Evolutionary conservation across 1,140 invertebrate species (phyloP).

Genomic region (Heterodera carotae): DNA sequence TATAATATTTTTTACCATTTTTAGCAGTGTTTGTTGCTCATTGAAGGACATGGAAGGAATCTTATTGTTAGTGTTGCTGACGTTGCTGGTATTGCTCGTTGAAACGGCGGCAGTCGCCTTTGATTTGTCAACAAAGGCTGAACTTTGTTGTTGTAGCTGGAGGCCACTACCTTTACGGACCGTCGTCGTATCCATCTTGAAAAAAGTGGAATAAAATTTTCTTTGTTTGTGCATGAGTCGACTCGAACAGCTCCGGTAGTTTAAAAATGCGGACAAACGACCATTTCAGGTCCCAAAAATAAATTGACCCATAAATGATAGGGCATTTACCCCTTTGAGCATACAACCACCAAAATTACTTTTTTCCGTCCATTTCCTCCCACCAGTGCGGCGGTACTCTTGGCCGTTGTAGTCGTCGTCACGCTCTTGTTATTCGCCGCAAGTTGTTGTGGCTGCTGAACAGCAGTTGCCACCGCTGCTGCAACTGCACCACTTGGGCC

Average conservation of each 20-base stretch:
- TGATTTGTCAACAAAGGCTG: not conserved
- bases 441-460: not conserved
- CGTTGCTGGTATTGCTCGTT: not conserved
- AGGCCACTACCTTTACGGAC: not conserved
- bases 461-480: no score
- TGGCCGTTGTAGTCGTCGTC: not conserved
- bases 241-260: not conserved
- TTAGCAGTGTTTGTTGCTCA: constrained; percentile 3
- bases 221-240: not conserved
- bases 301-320: no score
- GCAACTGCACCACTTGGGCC: no score
- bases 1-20: not conserved
- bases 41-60: not conserved
- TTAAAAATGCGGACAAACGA: not conserved
- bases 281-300: no score
- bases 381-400: not conserved
- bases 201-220: not conserved
- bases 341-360: not conserved
- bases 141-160: not conserved
- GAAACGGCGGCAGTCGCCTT: not conserved
- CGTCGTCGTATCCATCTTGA: not conserved
- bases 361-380: constrained; percentile 4
- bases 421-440: not conserved
- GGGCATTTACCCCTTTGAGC: no score
- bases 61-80: not conserved